Evolutionary conservation across 2,888 invertebrate species (phyloP).

Genomic region (Harpalus rufipes): DNA sequence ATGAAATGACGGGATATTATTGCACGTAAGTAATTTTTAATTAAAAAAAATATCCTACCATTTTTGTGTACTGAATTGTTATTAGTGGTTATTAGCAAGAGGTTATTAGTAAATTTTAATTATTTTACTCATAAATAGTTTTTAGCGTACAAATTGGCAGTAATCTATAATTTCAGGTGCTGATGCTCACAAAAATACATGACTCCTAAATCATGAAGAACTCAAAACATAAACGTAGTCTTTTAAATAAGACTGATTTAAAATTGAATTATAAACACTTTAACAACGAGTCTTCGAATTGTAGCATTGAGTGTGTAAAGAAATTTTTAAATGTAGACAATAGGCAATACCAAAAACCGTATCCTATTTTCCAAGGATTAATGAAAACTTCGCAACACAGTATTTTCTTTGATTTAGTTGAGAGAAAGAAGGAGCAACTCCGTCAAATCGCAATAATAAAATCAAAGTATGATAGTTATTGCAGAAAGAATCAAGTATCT

Average conservation of each 20-base stretch:
- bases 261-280: slow-evolving; percentile 42
- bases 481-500: neutral
- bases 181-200: neutral
- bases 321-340: slow-evolving; percentile 18
- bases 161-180: neutral
- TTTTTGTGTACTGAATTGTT: too few relatives aligned
- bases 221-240: neutral
- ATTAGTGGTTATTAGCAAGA: too few relatives aligned
- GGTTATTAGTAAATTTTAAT: too few relatives aligned
- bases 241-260: neutral
- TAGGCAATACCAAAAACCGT: slow-evolving; percentile 5
- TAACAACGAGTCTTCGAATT: neutral
- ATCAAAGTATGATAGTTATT: neutral
- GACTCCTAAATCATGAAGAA: neutral
- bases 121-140: too few relatives aligned
- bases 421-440: slow-evolving; percentile 8
- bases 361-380: slow-evolving; percentile 8
- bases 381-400: neutral
- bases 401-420: slow-evolving; percentile 14
- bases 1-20: too few relatives aligned
- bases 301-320: slow-evolving; percentile 8
- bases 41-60: too few relatives aligned
- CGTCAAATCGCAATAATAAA: neutral
- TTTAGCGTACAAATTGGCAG: too few relatives aligned
- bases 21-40: too few relatives aligned